These are phyloP conservation scores for Agrochola lychnidis DNA, from an alignment of 2,888 invertebrate genomes.

Conservation along the genomic window DNA sequence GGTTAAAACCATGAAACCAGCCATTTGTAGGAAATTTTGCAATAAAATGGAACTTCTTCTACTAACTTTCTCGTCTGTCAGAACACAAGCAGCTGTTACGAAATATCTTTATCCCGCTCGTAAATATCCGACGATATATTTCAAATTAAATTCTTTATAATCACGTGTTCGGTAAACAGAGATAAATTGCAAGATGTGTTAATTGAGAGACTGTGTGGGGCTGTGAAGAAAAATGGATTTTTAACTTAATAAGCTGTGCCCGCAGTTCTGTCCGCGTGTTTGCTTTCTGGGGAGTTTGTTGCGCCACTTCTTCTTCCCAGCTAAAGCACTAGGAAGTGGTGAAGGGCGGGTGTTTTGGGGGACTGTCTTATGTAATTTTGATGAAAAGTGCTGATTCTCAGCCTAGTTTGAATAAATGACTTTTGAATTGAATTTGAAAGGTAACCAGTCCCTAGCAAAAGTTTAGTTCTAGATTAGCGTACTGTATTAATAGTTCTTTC, in stretches of 20 bases:
- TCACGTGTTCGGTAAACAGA: slow-evolving; percentile 37
- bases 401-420: too few species aligned
- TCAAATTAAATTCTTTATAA: slow-evolving; percentile 44
- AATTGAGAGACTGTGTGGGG: slow-evolving; percentile 28
- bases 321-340: too few species aligned
- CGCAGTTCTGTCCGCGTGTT: too few species aligned
- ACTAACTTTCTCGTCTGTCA: neutral
- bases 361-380: too few species aligned
- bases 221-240: neutral
- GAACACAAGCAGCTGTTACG: slow-evolving; percentile 26
- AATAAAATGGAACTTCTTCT: neutral
- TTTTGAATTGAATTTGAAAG: too few species aligned
- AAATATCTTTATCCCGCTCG: slow-evolving; percentile 8
- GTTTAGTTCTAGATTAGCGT: too few species aligned
- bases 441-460: too few species aligned
- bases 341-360: too few species aligned
- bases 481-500: too few species aligned
- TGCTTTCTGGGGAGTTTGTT: too few species aligned
- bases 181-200: slow-evolving; percentile 43
- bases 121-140: slow-evolving; percentile 42
- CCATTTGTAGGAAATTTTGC: neutral
- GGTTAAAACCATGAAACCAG: neutral
- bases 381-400: too few species aligned
- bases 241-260: neutral
- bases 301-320: too few species aligned